Evolutionary conservation across 23 tunicate genomes (phyloP), one percentile per base, ranked within the genome.

Genomic region (Diplosoma virens): DNA sequence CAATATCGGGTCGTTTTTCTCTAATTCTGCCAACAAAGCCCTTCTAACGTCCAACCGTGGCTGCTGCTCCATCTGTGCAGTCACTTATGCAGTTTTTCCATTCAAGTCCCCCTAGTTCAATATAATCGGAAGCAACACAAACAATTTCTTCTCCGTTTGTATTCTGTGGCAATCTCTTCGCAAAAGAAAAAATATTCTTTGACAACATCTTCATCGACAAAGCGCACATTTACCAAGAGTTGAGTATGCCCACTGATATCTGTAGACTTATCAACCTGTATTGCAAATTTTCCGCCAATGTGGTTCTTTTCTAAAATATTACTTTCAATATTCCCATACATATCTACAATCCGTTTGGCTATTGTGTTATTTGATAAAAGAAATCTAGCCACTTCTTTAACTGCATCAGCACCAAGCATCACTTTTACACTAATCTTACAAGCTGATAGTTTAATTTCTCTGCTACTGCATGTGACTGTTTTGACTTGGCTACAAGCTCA

Each of bases 401-500:
- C 76, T 36, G 76, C 76, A 2, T 34, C 76, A 36, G 76, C 56
- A 34, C 76, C 56, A 36, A 69, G 76, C 76, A 69, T 69, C 76
- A 33, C 76, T 33, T 34, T 69, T 37, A 69, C 76, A 69, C 34
- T 69, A 4, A 36, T 25, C 56, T 69, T 69, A n/a, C 76, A 69
- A 36, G 76, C 76, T 11, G 76, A 25, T 33, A 69, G 36, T 69
- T 69, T 69, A 69, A 18, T 69, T 69, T 34, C 76, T 69, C 76
- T 69, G 76, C 76, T n/a, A 32, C 76, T 33, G 76, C 36, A 36
- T 69, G 76, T 34, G 76, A 34, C 59, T 69, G 56, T 32, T 69
- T 69, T 37, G 76, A 69, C 56, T 69, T 69, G 22, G 76, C 76
- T n/a, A n/a, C n/a, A n/a, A n/a, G n/a, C n/a, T n/a, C n/a, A n/a